Evolutionary conservation across 2,888 invertebrate species (phyloP).

Genomic region (Hypercompe scribonia): DNA sequence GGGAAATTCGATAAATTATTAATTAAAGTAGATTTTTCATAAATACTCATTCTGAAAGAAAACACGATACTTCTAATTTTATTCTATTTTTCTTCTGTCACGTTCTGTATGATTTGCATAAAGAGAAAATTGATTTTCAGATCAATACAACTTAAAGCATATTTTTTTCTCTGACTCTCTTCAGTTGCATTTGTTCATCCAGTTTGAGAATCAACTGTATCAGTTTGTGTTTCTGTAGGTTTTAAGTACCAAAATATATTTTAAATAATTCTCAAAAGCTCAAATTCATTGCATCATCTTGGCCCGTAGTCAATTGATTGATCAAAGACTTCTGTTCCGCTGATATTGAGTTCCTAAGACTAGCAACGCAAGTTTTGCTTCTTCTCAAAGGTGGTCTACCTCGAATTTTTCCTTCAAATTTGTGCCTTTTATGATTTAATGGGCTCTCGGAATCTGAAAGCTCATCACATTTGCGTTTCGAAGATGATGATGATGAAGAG

Average conservation of each 20-base stretch:
- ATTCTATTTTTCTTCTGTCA: not conserved
- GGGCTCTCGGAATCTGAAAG: constrained; percentile 76
- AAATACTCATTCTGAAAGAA: not conserved
- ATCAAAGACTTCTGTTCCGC: constrained; percentile 67
- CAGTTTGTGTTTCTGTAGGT: not conserved
- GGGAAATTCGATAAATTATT: not conserved
- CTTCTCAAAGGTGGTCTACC: constrained; percentile 77
- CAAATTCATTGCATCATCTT: constrained; percentile 67
- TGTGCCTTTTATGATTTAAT: constrained; percentile 77
- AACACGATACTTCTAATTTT: not conserved
- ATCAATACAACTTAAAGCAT: not conserved
- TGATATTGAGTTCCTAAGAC: constrained; percentile 64
- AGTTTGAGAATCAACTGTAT: not conserved
- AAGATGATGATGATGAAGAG: constrained; percentile 73
- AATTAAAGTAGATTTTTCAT: not conserved
- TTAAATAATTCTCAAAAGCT: constrained; percentile 65
- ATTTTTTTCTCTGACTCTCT: not conserved
- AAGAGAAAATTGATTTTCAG: too few species aligned
- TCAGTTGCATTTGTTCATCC: not conserved
- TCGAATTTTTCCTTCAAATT: constrained; percentile 75
- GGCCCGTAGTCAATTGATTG: constrained; percentile 53
- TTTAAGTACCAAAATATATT: too few species aligned
- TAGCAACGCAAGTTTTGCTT: constrained; percentile 63
- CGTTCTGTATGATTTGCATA: not conserved
- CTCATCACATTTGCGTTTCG: constrained; percentile 74